A percentile compares a stretch with the other conserved stretches of the same genome.
These are phyloP conservation scores for Ceratotherium simum DNA, from an alignment of 2,113 vertebrate species.

Conservation along the genomic window DNA sequence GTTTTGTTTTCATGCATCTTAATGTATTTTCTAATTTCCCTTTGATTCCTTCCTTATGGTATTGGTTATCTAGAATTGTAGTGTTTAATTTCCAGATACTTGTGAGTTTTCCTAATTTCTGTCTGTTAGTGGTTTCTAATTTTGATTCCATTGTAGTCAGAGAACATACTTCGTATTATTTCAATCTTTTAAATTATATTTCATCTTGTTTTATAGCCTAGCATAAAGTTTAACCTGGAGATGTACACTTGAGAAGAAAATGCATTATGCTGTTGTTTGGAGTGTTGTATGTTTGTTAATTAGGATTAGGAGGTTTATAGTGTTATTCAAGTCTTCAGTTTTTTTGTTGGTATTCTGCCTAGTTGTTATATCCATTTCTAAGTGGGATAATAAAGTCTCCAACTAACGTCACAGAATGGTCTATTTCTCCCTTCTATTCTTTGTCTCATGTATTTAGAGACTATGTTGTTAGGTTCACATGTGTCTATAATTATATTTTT, in stretches of 20 bases:
- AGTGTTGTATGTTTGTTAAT: not conserved
- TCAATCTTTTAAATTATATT: not conserved
- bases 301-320: not conserved
- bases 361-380: not conserved
- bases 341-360: not conserved
- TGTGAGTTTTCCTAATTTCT: not conserved
- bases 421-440: not conserved
- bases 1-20: not conserved
- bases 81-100: not conserved
- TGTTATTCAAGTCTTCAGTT: not conserved
- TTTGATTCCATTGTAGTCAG: not conserved
- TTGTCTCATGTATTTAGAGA: not conserved
- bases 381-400: not conserved
- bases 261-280: not conserved
- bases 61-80: not conserved
- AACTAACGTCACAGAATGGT: not conserved
- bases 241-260: not conserved
- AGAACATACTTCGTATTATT: not conserved
- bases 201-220: not conserved
- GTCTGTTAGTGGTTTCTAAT: not conserved
- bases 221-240: not conserved
- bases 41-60: not conserved
- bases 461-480: not conserved
- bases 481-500: not conserved
- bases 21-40: not conserved